Evolutionary conservation across 2,113 vertebrate species (phyloP).

Genomic region (Symphodus melops): DNA sequence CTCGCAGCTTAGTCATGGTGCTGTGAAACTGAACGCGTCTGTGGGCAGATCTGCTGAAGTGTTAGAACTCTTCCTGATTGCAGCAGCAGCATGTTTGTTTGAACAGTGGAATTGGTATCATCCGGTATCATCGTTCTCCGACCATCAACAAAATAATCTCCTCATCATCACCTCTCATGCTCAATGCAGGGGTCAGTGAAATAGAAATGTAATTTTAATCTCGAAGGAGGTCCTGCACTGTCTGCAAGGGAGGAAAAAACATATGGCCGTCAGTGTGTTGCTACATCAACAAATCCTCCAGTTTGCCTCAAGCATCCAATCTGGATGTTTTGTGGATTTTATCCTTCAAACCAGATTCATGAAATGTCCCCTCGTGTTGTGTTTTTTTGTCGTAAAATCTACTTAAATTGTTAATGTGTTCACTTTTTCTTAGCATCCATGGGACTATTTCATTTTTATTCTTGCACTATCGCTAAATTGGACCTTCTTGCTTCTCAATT

Average conservation of each 20-base stretch:
- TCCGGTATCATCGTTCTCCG: neutral
- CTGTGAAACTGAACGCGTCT: conserved; percentile 47
- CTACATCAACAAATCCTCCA: conserved; percentile 13
- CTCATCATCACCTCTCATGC: neutral
- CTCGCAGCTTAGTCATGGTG: conserved; percentile 32
- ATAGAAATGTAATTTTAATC: conserved; percentile 2
- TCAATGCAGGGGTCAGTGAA: conserved; percentile 3
- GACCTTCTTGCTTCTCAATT: neutral
- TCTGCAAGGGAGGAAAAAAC: neutral
- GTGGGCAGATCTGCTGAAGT: conserved; percentile 55
- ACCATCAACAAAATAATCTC: conserved; percentile 1
- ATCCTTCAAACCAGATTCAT: neutral
- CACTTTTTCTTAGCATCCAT: too few species aligned
- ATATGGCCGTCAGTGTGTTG: conserved; percentile 25
- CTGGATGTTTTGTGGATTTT: neutral
- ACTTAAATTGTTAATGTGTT: too few species aligned
- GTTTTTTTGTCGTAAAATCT: too few species aligned
- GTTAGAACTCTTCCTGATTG: conserved; percentile 34
- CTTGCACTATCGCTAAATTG: neutral
- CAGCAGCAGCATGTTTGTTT: conserved; percentile 13
- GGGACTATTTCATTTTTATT: too few species aligned
- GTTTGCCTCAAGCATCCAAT: neutral
- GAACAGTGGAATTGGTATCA: conserved; percentile 1
- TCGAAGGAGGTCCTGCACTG: conserved; percentile 37
- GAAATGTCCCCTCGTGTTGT: neutral